Conservation (phyloP, 2,113 vertebrate species). For the Tychaedon coryphoeus region DNA sequence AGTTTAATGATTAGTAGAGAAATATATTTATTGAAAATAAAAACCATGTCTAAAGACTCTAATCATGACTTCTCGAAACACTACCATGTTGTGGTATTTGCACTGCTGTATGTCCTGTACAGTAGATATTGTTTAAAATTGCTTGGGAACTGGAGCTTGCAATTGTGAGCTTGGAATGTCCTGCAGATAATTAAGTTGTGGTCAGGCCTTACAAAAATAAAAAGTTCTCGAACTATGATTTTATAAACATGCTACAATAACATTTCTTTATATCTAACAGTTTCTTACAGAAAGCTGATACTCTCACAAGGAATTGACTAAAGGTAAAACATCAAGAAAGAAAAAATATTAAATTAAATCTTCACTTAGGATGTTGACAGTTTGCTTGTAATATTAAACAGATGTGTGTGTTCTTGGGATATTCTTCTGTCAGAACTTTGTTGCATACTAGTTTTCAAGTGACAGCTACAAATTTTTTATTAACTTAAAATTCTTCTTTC, state of each 20-base stretch:
- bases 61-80: constrained; percentile 82
- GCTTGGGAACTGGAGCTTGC: constrained; percentile 85
- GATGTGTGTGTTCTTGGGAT: constrained; percentile 89
- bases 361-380: constrained; percentile 95
- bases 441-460: constrained; percentile 73
- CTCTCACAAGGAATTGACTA: constrained; percentile 94
- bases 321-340: constrained; percentile 98
- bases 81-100: constrained; percentile 75
- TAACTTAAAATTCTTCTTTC: constrained; percentile 70
- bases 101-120: constrained; percentile 71
- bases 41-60: constrained; percentile 68
- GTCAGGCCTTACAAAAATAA: constrained; percentile 85
- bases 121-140: constrained; percentile 85
- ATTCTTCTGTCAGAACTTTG: constrained; percentile 79
- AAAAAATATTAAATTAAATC: constrained; percentile 98
- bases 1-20: constrained; percentile 73
- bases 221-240: constrained; percentile 89
- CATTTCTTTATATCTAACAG: constrained; percentile 97
- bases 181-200: constrained; percentile 90
- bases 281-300: constrained; percentile 96
- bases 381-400: constrained; percentile 94
- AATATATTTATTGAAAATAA: constrained; percentile 77
- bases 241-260: constrained; percentile 98
- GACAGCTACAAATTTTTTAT: constrained; percentile 83
- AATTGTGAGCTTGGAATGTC: constrained; percentile 91